Evolutionary conservation across 2,113 vertebrate genomes (phyloP), one percentile per base, ranked within the genome.

Genomic region (Dromaius novaehollandiae): DNA sequence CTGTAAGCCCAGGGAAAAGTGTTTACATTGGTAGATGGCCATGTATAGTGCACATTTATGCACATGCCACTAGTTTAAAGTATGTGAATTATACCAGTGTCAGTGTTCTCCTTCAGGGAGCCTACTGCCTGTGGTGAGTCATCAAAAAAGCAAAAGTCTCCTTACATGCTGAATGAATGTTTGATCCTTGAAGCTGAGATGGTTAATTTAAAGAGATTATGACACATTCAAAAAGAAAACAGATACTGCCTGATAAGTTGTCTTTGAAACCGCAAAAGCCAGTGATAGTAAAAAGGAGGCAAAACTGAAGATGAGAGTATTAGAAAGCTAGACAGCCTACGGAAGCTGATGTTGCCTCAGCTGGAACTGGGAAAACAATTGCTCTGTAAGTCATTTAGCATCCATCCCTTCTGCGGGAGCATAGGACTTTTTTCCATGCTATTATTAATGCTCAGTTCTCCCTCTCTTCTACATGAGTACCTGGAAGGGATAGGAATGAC

Each of bases 311-410:
- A 32, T 2, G 2, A 26, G 51, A 55, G 44, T 21, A 25, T 84
- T 40, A 44, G 53, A 61, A 11, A n/a, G 64, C 46, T 68, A 42
- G 71, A 60, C 63, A 89, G 73, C n/a, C 0, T 2, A 25, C 15
- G 75, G 36, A 85, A 88, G 53, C 66, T 1, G 1, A 34, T 64
- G 46, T 22, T 80, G 55, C 30, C 77, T 85, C 66, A 77, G 14
- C 85, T 53, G 89, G 24, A 32, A 30, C 4, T 32, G 20, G 60
- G 82, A 86, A 89, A 90, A 87, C 30, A 88, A 34, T 81, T 51
- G 28, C 16, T 42, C 26, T 0, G 0, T 16, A 13, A 0, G 3
- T 28, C 56, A 75, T 17, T 36, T 38, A 19, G 3, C 28, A 19
- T 73, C 56, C 0, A 2, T 63, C 15, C 34, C n/a, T 82, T 74